phyloP scores from a whole-genome alignment of 2,113 vertebrate genomes.

The Silurus glanis region DNA sequence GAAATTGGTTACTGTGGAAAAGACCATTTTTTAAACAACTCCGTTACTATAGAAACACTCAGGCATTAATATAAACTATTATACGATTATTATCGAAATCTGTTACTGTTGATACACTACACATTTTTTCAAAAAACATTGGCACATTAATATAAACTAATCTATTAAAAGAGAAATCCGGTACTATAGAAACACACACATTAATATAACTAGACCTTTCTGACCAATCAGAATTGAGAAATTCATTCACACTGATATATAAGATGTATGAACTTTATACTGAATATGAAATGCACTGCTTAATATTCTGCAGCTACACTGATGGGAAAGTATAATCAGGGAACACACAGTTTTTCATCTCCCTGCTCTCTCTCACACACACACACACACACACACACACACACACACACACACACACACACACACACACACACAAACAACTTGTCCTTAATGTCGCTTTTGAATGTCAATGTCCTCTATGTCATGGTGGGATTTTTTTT shows the following conservation, averaged over 20 bases:
- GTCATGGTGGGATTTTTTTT: no score
- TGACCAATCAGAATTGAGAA: not conserved
- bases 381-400: not conserved
- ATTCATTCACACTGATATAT: not conserved
- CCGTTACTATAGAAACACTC: not conserved
- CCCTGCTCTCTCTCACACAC: no score
- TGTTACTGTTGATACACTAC: not conserved
- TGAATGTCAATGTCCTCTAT: not conserved
- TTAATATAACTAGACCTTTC: not conserved
- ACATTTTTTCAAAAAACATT: not conserved
- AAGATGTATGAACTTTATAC: not conserved
- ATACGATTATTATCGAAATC: not conserved
- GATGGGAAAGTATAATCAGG: slow-evolving; percentile 17
- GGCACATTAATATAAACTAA: not conserved
- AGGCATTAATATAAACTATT: not conserved
- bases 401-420: not conserved
- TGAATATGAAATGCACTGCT: not conserved
- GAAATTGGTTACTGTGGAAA: not conserved
- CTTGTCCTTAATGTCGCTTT: not conserved
- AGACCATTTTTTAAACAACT: not conserved
- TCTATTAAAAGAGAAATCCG: not conserved
- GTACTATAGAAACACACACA: not conserved
- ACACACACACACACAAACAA: not conserved
- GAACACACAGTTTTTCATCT: not conserved
- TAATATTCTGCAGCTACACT: not conserved